These are phyloP conservation scores for Drosophila pseudoobscura DNA, from an alignment of 1,140 invertebrate species.

Conservation along the genomic window DNA sequence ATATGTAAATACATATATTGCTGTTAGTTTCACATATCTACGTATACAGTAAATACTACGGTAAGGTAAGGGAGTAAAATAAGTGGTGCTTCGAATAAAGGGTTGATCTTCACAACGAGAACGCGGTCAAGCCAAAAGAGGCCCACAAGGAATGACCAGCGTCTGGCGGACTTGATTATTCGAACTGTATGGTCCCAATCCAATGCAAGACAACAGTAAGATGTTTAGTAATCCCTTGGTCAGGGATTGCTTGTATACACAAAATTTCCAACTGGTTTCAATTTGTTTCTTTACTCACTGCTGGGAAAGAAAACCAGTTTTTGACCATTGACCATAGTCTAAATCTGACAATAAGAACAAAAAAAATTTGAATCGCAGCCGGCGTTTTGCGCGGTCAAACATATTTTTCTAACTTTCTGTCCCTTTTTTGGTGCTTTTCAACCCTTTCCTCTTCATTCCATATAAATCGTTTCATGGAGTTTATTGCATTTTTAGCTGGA, in stretches of 20 bases:
- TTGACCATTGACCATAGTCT: conserved; percentile 14
- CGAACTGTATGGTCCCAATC: no score
- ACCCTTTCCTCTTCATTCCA: conserved; percentile 33
- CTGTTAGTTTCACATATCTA: no score
- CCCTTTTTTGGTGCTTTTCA: conserved; percentile 40
- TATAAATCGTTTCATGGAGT: conserved; percentile 32
- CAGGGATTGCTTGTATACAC: neutral
- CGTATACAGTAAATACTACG: no score
- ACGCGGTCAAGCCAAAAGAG: neutral
- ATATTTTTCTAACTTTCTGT: conserved; percentile 34
- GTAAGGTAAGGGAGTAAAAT: no score
- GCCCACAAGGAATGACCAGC: conserved; percentile 10
- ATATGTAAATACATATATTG: no score
- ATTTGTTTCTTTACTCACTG: neutral
- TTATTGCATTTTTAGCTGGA: conserved; percentile 43
- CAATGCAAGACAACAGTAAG: conserved; percentile 4
- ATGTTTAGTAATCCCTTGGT: conserved; percentile 1
- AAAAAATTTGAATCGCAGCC: conserved; percentile 34
- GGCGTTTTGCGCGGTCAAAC: conserved; percentile 27
- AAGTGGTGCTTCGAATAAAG: neutral
- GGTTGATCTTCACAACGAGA: neutral
- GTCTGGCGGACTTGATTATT: neutral
- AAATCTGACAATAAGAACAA: neutral
- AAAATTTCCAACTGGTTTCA: conserved; percentile 56
- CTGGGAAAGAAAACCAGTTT: conserved; percentile 67